Conservation (phyloP, 2,888 invertebrate species). For the Acleris emargana region DNA sequence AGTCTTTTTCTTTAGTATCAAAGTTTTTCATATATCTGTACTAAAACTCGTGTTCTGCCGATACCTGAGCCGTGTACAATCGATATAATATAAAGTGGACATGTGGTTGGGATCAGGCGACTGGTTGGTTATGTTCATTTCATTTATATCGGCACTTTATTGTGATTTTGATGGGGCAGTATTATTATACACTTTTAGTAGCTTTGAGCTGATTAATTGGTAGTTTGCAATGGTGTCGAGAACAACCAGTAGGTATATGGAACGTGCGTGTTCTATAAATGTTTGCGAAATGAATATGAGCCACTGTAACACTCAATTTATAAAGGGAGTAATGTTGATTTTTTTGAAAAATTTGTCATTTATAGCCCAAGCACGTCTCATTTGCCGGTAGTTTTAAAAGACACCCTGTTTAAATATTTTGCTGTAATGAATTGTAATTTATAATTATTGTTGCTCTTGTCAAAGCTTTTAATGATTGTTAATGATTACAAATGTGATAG, state of each 20-base stretch:
- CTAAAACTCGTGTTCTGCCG: no score
- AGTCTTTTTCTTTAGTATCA: neutral
- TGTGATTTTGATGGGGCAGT: constrained; percentile 58
- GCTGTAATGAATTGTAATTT: constrained; percentile 41
- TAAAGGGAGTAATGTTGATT: neutral
- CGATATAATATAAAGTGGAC: constrained; percentile 16
- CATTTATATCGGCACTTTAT: constrained; percentile 35
- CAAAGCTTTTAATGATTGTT: constrained; percentile 78
- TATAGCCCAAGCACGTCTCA: neutral
- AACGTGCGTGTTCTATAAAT: constrained; percentile 32
- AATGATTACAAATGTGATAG: constrained; percentile 52
- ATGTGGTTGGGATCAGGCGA: constrained; percentile 27
- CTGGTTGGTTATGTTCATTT: constrained; percentile 36
- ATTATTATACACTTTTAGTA: constrained; percentile 60
- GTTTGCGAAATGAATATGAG: constrained; percentile 20
- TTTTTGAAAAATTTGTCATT: constrained; percentile 1
- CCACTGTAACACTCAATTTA: neutral
- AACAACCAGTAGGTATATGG: constrained; percentile 29
- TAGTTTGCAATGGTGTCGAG: constrained; percentile 27
- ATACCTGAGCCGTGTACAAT: neutral
- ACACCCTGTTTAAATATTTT: constrained; percentile 31
- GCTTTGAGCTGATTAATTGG: constrained; percentile 40
- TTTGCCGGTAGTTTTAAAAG: constrained; percentile 15
- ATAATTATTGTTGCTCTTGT: constrained; percentile 64
- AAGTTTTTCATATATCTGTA: neutral